phyloP scores from a whole-genome alignment of 2,888 invertebrate genomes.

The Dicyrtomina minuta region DNA sequence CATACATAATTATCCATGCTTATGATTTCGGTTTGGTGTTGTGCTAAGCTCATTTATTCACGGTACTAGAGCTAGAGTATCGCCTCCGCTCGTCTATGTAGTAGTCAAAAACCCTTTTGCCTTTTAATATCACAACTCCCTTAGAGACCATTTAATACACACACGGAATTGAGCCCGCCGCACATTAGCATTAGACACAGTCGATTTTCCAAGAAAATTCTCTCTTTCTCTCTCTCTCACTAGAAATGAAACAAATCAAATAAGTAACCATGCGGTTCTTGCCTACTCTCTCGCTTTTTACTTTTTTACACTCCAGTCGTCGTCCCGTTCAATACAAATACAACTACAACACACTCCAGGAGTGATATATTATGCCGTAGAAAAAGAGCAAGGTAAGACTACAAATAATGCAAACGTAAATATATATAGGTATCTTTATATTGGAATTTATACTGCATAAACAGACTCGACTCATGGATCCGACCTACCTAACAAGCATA shows the following conservation, averaged over 20 bases:
- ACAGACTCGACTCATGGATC: too few species aligned
- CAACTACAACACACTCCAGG: background rate
- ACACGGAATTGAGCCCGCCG: constrained; percentile 45
- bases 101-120: constrained; percentile 12
- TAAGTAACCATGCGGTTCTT: constrained; percentile 26
- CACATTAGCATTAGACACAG: constrained; percentile 51
- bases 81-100: background rate
- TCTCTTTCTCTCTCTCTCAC: too few species aligned
- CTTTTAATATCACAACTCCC: constrained; percentile 36
- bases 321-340: background rate
- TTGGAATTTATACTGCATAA: too few species aligned
- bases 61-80: background rate
- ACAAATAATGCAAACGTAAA: background rate
- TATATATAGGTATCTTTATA: background rate
- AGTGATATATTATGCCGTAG: background rate
- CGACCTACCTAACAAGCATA: too few species aligned
- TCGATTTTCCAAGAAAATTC: constrained; percentile 49
- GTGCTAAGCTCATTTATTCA: background rate
- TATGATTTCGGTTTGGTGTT: constrained; percentile 16
- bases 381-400: background rate
- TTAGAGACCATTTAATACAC: constrained; percentile 49
- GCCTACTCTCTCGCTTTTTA: background rate
- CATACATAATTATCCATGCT: constrained; percentile 20
- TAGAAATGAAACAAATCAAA: constrained; percentile 50
- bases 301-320: too few species aligned